Base-by-base conservation (phyloP, 37 sponge, comb jelly and placozoan species). In the Axinella damicornis region DNA sequence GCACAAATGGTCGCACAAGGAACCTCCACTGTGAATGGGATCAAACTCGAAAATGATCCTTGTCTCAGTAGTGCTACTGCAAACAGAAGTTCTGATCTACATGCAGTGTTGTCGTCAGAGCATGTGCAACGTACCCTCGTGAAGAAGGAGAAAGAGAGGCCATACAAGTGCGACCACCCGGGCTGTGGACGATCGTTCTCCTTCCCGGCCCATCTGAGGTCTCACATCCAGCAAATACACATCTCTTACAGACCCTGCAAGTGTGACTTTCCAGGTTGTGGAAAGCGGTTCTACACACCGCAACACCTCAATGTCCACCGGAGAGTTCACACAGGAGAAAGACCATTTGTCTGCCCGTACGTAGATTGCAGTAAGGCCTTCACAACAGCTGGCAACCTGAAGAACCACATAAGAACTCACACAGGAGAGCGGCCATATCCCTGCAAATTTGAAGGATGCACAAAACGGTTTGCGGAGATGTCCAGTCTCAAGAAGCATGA, bases 351-450 rank as follows among this genome's bases (percentile, higher is more conserved):
- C 2, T 93, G 94, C 54, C 94, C 94, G 9, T 93, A 89, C 46
- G 34, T 84, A 1, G 90, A 93, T 27, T 93, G 94, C 62, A 21
- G 55, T 63, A 93, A 93, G 63, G 94, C 94, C 22, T 93, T 93
- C 80, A 93, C 94, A 12, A 93, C 94, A 18, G 94, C 94, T 34
- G 94, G 94, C 4, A 93, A 93, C 34, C 59, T 93, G 31, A 93
- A 93, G 74, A 93, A 93, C 83, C 94, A 93, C 80, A 93, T 93
- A n/a, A 63, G 94, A 15, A 93, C 94, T 55, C 94, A 93, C 80
- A 93, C 94, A 25, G 94, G 94, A 52, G 94, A 93, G 73, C 80
- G 90, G 20, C 94, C 94, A 0, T 93, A 93, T 74, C 87, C 82
- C 1, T 93, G 94, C 74, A 89, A 89, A 69, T 93, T 83, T 53